Base-by-base conservation (phyloP, 1,140 invertebrate genomes). In the Idris sp. region DNA sequence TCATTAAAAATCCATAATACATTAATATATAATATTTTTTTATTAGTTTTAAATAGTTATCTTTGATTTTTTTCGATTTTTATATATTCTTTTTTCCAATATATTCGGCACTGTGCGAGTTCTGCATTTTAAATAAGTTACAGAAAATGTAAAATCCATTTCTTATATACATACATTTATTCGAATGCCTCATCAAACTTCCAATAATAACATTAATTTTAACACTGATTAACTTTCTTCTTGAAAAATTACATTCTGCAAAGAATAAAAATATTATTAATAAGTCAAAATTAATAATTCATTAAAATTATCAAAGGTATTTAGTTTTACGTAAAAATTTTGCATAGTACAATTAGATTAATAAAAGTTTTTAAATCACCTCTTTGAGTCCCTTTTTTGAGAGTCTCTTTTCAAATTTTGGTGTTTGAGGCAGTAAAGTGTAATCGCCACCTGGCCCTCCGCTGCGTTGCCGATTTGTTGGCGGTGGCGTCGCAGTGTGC, bases 361-460 rank as follows among this genome's bases (percentile, higher is more conserved):
- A 28, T n/a, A 22, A 4, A 41, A 41, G 5, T 14, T 33, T 18
- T 28, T 30, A 19, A 77, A 72, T 79, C 56, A 86, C 84, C 78
- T 86, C 85, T 36, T 79, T 77, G 19, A 81, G 72, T 40, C 75
- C 79, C 62, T 86, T 86, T 78, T 74, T 84, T 51, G 83, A 86
- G 14, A 78, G 80, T 43, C 80, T 85, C 41, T 84, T 83, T 68
- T 86, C 83, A 41, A 86, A 80, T 72, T 86, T 86, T 33, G 85
- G 84, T 58, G 85, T 86, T 59, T 85, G 84, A 62, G 84, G 83
- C 74, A 86, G 76, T 76, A 86, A 77, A 25, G 82, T 86, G 49
- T 86, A 86, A 76, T 86, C 83, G 25, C 85, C 84, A 58, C 83
- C 72, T 9, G 84, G 58, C 41, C 83, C 84, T 7, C 84, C 85